Percentiles rank a stretch among this genome's conserved stretches.
Evolutionary conservation across 2,888 invertebrate species (phyloP).

Genomic region (Chymomyza caudatula): DNA sequence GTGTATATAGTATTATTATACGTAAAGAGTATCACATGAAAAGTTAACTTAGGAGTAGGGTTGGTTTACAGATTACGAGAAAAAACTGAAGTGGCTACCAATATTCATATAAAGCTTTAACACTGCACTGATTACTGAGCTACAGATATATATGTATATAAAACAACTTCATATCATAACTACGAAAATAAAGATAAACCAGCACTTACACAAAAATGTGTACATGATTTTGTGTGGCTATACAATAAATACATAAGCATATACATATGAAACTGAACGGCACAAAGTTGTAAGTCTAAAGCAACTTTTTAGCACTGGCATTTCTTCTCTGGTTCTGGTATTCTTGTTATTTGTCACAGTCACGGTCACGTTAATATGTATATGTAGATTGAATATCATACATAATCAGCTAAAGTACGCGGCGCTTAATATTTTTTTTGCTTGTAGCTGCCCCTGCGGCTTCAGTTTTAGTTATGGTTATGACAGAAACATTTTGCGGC

Average conservation of each 20-base stretch:
- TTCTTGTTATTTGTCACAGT: background rate
- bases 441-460: slow-evolving; percentile 16
- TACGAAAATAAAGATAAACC: background rate
- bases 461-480: slow-evolving; percentile 33
- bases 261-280: background rate
- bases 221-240: too few relatives aligned
- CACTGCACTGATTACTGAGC: slow-evolving; percentile 45
- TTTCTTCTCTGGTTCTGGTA: background rate
- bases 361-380: background rate
- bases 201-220: background rate
- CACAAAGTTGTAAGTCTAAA: slow-evolving; percentile 22
- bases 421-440: slow-evolving; percentile 4
- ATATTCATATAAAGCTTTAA: slow-evolving; percentile 25
- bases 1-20: too few relatives aligned
- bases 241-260: background rate
- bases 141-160: slow-evolving; percentile 34
- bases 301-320: slow-evolving; percentile 8
- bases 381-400: background rate
- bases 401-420: slow-evolving; percentile 17
- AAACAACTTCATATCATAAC: background rate
- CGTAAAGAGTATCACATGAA: background rate
- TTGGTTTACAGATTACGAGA: background rate
- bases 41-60: background rate
- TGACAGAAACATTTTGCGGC: slow-evolving; percentile 32
- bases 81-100: background rate